These are phyloP conservation scores for Dicyrtoma fusca DNA, from an alignment of 2,888 invertebrate genomes.

Conservation along the genomic window DNA sequence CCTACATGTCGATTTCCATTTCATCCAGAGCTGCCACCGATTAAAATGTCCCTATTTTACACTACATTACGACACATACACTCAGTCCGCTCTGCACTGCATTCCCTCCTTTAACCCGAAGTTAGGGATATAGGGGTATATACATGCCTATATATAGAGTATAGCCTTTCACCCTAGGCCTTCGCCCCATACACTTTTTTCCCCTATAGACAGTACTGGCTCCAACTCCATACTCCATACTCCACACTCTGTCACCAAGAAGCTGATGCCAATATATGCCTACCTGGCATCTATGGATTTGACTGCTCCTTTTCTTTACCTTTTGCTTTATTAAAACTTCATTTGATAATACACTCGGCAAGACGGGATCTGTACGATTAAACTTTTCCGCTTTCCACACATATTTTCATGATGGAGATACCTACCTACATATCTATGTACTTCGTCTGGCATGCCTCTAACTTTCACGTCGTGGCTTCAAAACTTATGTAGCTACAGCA, in stretches of 20 bases:
- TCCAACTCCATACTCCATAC: constrained; percentile 32
- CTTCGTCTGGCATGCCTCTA: too few relatives aligned
- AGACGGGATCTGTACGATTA: too few relatives aligned
- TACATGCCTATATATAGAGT: too few relatives aligned
- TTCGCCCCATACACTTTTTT: constrained; percentile 9
- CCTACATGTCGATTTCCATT: constrained; percentile 24
- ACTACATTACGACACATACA: constrained; percentile 42
- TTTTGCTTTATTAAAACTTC: constrained; percentile 37
- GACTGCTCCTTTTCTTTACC: background rate
- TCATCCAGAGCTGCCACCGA: constrained; percentile 18
- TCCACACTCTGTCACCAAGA: background rate
- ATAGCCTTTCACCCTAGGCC: too few relatives aligned
- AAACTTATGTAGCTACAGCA: too few relatives aligned
- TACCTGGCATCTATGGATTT: constrained; percentile 1
- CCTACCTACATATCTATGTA: too few relatives aligned
- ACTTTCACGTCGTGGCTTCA: too few relatives aligned
- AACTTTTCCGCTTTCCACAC: too few relatives aligned
- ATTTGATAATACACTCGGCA: constrained; percentile 41
- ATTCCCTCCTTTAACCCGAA: too few relatives aligned
- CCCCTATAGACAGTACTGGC: constrained; percentile 25
- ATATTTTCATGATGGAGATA: too few relatives aligned
- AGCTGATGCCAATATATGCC: background rate
- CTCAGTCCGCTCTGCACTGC: constrained; percentile 14
- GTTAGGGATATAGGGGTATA: too few relatives aligned
- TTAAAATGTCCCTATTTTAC: constrained; percentile 46